These are phyloP conservation scores for Centrocercus urophasianus DNA, from an alignment of 2,113 vertebrate genomes.

Conservation along the genomic window DNA sequence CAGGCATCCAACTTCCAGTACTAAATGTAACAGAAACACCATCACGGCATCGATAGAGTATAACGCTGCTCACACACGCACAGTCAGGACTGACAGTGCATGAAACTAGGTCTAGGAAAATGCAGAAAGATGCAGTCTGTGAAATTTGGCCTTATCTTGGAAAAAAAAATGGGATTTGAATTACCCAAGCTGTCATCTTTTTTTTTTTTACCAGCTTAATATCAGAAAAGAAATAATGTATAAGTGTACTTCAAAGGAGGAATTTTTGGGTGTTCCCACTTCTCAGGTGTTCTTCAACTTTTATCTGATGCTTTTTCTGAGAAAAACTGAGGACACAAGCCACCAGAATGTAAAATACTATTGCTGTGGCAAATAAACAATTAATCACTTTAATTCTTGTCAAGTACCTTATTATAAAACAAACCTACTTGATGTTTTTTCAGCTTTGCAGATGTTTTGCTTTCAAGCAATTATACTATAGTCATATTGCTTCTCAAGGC, in stretches of 20 bases:
- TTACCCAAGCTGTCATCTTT: background rate
- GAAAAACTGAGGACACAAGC: background rate
- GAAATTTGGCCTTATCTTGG: background rate
- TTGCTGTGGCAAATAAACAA: background rate
- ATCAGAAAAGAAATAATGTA: background rate
- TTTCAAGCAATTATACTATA: conserved; percentile 37
- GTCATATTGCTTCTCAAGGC: conserved; percentile 29
- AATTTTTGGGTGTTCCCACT: background rate
- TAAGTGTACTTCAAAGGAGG: background rate
- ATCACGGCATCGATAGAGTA: background rate
- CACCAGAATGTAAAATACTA: background rate
- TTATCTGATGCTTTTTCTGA: background rate
- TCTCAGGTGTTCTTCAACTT: background rate
- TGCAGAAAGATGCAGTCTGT: background rate
- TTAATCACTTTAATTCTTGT: conserved; percentile 32
- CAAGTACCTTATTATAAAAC: conserved; percentile 39
- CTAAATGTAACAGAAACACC: background rate
- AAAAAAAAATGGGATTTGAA: background rate
- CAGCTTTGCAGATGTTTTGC: conserved; percentile 34
- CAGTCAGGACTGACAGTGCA: background rate
- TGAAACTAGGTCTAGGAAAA: background rate
- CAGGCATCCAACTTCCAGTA: background rate
- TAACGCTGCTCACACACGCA: background rate
- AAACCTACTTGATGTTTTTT: conserved; percentile 21
- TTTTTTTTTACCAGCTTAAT: background rate